Conservation (phyloP, 2,888 invertebrate species). For the Cerastis rubricosa region DNA sequence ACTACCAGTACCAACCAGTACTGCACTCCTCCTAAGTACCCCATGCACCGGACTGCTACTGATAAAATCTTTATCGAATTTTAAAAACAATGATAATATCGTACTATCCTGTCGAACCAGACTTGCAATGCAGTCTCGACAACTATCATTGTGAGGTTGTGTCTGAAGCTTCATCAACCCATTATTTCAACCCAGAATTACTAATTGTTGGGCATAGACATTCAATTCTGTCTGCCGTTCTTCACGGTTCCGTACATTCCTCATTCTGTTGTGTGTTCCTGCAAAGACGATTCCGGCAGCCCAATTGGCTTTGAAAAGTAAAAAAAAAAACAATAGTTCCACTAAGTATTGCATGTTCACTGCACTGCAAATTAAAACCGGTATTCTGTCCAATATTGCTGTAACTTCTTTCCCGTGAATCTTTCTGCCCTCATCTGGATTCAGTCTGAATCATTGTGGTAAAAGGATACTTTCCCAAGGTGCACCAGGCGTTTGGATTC, state of each 20-base stretch:
- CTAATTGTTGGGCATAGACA: background rate
- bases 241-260: background rate
- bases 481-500: background rate
- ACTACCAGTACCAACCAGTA: too few relatives aligned
- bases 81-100: too few relatives aligned
- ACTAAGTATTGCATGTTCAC: background rate
- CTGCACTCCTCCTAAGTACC: background rate
- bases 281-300: background rate
- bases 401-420: background rate
- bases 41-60: background rate
- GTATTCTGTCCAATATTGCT: background rate
- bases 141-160: too few relatives aligned
- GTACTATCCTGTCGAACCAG: too few relatives aligned
- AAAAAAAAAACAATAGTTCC: background rate
- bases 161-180: too few relatives aligned
- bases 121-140: too few relatives aligned
- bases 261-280: background rate
- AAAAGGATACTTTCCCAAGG: background rate
- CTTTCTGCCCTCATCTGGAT: background rate
- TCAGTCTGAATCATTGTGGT: background rate
- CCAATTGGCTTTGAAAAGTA: background rate
- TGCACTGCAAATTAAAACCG: background rate
- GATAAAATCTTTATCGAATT: background rate
- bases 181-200: too few relatives aligned
- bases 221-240: background rate